Evolutionary conservation across 2,113 vertebrate species (phyloP).

Genomic region (Australoheros scitulus): DNA sequence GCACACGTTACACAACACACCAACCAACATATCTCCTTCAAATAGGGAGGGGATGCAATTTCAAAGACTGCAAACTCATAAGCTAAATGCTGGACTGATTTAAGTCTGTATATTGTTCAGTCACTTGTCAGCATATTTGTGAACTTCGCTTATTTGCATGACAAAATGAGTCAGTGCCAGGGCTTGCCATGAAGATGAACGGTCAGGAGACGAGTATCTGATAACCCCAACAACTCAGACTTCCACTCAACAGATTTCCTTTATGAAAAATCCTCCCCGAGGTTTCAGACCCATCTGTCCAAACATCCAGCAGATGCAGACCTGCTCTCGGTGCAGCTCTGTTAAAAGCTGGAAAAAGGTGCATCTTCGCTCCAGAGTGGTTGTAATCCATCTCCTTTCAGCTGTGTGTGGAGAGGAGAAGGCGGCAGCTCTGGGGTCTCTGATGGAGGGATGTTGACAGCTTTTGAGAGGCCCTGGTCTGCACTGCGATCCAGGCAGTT

Average conservation of each 20-base stretch:
- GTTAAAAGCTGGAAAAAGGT: slow-evolving; percentile 46
- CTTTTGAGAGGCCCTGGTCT: slow-evolving; percentile 50
- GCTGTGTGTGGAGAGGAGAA: slow-evolving; percentile 46
- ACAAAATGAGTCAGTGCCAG: slow-evolving; percentile 43
- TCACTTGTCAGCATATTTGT: slow-evolving; percentile 52
- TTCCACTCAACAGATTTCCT: slow-evolving; percentile 28
- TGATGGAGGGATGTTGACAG: slow-evolving; percentile 58
- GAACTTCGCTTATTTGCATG: slow-evolving; percentile 70
- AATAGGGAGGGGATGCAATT: slow-evolving; percentile 44
- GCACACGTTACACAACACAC: slow-evolving; percentile 46
- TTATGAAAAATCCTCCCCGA: slow-evolving; percentile 35
- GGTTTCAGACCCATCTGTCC: slow-evolving; percentile 57
- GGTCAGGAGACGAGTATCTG: slow-evolving; percentile 15
- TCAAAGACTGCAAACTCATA: slow-evolving; percentile 56
- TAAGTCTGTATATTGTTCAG: slow-evolving; percentile 21
- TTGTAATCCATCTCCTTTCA: slow-evolving; percentile 65
- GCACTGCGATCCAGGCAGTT: slow-evolving; percentile 38
- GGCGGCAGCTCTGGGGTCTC: slow-evolving; percentile 56
- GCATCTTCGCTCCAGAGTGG: slow-evolving; percentile 58
- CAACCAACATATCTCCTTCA: slow-evolving; percentile 43
- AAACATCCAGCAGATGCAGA: slow-evolving; percentile 62
- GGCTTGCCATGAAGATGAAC: slow-evolving; percentile 37
- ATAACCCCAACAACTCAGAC: slow-evolving; percentile 9
- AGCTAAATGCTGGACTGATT: slow-evolving; percentile 65
- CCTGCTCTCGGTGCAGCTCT: neutral